phyloP scores from a whole-genome alignment of 2,797 vertebrate genomes.

The Bovichtus variegatus region DNA sequence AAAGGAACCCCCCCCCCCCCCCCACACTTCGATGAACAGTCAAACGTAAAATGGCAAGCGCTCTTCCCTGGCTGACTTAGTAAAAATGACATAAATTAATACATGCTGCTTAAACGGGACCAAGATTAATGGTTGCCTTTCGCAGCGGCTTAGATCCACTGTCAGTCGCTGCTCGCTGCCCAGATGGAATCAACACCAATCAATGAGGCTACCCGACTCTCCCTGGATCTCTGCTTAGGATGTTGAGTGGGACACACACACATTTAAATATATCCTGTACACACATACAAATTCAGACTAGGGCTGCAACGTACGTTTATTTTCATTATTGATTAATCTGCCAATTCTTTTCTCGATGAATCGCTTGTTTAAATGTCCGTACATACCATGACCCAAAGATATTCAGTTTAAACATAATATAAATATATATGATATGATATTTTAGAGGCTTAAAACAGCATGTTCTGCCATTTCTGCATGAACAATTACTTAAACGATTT shows the following conservation, averaged over 20 bases:
- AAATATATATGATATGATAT: too few species aligned
- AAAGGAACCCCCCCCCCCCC: slow-evolving; percentile 60
- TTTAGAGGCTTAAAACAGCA: too few species aligned
- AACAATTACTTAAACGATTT: too few species aligned
- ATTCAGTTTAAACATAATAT: too few species aligned
- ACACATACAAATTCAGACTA: neutral
- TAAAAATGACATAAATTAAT: slow-evolving; percentile 99
- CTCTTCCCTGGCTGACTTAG: slow-evolving; percentile 94
- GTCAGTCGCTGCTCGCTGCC: slow-evolving; percentile 94
- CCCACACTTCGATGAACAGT: slow-evolving; percentile 86
- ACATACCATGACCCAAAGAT: too few species aligned
- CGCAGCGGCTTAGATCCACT: slow-evolving; percentile 95
- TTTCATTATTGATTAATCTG: too few species aligned
- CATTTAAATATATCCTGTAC: slow-evolving; percentile 24
- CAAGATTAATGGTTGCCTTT: slow-evolving; percentile 98
- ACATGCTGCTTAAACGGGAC: slow-evolving; percentile 98
- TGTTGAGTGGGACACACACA: slow-evolving; percentile 53
- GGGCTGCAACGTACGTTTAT: too few species aligned
- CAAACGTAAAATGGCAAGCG: slow-evolving; percentile 92
- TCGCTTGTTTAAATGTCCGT: too few species aligned
- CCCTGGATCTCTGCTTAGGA: slow-evolving; percentile 74
- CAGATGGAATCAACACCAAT: slow-evolving; percentile 97
- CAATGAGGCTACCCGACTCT: slow-evolving; percentile 84
- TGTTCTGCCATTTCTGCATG: too few species aligned
- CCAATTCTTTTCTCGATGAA: too few species aligned